Evolutionary conservation across 2,113 vertebrate genomes (phyloP), one percentile per base, ranked within the genome.

Genomic region (Sylvietta virens): DNA sequence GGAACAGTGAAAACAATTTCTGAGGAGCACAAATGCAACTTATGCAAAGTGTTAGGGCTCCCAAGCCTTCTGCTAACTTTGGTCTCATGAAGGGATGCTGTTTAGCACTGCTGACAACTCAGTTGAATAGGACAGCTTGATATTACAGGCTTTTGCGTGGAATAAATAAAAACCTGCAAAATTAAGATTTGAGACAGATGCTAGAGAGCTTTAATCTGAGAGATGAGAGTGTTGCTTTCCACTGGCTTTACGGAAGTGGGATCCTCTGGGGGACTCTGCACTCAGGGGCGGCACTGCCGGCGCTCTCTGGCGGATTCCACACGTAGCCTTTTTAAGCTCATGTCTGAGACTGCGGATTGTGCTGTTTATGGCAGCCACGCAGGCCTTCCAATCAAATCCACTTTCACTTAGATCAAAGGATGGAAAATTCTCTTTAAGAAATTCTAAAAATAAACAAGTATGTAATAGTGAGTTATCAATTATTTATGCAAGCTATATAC

Each of bases 351-450:
- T 98, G 45, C 95, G 96, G 88, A 98, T 98, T 39, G 92, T 96
- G 82, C 96, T 97, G 88, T 98, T 98, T 54, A 99, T 98, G 90
- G 98, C 97, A 26, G 88, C 94, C 53, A 99, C 98, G 1, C 98
- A 99, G 1, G 97, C 93, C 94, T 98, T 98, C 98, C 98, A 99
- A 77, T 98, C 97, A 26, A 88, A 91, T 15, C 98, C 98, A 40
- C 39, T 92, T 89, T 98, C 98, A 3, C 85, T 93, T 7, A 99
- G 95, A 82, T 98, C 96, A 95, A 96, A 97, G 53, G 89, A 88
- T 16, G 97, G 96, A 65, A 97, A 98, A 85, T 72, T 96, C 19
- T 98, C 98, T 65, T 97, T 96, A 50, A 99, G 98, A 88, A 98
- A 98, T 24, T 99, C 98, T 99, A 79, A 96, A 88, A 94, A 92